These are phyloP conservation scores for Lophotriccus pileatus DNA, from an alignment of 2,797 vertebrate genomes.

Conservation along the genomic window DNA sequence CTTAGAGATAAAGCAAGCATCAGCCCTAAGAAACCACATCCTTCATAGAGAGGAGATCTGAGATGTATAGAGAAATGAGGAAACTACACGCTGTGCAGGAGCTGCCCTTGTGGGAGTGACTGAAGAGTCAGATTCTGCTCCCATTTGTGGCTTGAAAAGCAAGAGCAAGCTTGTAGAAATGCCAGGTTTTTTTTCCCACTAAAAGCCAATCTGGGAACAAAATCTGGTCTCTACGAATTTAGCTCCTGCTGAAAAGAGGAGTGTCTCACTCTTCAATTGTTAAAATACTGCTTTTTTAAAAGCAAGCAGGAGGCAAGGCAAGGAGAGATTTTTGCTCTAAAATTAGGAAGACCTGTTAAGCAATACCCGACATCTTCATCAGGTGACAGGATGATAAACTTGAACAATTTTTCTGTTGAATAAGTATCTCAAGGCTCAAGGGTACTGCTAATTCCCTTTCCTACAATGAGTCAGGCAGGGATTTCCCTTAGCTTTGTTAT, in stretches of 20 bases:
- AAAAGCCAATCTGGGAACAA: neutral
- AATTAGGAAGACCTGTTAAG: neutral
- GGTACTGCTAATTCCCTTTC: conserved; percentile 15
- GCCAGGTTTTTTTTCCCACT: neutral
- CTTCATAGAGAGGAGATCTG: neutral
- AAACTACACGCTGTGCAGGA: neutral
- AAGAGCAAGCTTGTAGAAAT: neutral
- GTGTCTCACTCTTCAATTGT: neutral
- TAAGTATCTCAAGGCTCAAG: conserved; percentile 13
- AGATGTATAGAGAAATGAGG: neutral
- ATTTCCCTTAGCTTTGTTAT: conserved; percentile 46
- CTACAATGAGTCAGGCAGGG: conserved; percentile 21
- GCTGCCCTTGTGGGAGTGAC: neutral
- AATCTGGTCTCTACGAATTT: neutral
- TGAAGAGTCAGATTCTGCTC: neutral
- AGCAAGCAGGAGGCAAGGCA: neutral
- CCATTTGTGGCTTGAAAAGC: neutral
- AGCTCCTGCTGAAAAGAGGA: neutral
- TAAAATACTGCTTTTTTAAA: neutral
- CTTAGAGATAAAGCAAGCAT: neutral
- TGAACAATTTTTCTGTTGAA: neutral
- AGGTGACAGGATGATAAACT: neutral
- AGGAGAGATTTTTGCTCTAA: neutral
- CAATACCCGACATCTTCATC: neutral
- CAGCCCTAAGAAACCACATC: neutral